Evolutionary conservation across 2,113 vertebrate genomes (phyloP).

Genomic region (Oreochromis aureus): DNA sequence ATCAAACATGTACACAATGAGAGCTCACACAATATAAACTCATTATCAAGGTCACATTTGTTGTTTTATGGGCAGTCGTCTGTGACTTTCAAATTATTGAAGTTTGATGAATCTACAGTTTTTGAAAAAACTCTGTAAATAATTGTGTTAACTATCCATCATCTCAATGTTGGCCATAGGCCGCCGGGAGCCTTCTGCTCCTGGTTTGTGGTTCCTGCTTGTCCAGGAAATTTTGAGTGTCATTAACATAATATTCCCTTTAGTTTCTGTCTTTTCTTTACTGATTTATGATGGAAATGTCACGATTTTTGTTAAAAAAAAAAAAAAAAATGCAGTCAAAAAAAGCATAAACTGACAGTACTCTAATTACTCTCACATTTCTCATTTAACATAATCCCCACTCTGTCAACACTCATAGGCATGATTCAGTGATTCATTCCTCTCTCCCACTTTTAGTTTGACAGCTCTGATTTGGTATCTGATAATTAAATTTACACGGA

Average conservation of each 20-base stretch:
- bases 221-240: neutral
- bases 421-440: neutral
- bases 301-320: neutral
- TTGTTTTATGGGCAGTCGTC: neutral
- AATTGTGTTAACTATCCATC: neutral
- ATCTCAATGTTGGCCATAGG: neutral
- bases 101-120: neutral
- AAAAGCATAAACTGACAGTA: neutral
- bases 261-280: neutral
- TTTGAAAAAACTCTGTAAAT: neutral
- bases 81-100: neutral
- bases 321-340: neutral
- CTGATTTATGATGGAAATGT: neutral
- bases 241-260: neutral
- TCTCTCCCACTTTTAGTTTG: neutral
- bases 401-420: neutral
- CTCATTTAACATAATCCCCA: neutral
- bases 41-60: neutral
- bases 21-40: neutral
- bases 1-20: neutral
- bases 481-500: neutral
- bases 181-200: neutral
- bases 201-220: neutral
- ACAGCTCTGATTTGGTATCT: neutral
- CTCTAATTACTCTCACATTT: neutral